Base-by-base conservation (phyloP, 2,888 invertebrate genomes). In the Conistra vaccinii region DNA sequence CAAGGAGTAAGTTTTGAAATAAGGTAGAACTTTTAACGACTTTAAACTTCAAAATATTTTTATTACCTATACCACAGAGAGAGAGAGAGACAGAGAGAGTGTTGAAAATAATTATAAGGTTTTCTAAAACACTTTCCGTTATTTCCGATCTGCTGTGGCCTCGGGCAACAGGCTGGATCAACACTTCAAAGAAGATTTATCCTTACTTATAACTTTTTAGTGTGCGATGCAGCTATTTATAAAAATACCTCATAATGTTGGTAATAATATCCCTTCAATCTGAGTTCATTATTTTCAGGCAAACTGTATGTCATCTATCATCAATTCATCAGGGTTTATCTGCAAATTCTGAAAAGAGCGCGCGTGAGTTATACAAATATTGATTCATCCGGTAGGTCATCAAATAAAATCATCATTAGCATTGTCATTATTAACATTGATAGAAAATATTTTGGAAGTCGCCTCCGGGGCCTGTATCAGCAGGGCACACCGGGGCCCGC, bases 401-500 rank as follows among this genome's bases (percentile, higher is more conserved):
- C 29, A 17, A 66, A 32, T 32, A 29, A 65, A 65, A 65, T 12
- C 39, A 26, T 26, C 5, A 42, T 26, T 32, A 58, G 5, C 58
- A 17, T 48, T 55, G 3, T 72, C 17, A 20, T 26, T 29, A 45
- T 3, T 17, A 26, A 9, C 7, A 65, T 35, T n/a, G 29, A 20
- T 12, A 57, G 57, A 51, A 26, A 72, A 58, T 14, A 71, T 63
- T 78, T 48, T 48, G 14, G 23, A 55, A 60, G 3, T 14, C 42
- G 14, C 17, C 3, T 65, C 48, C 17, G 29, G 55, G n/a, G 57
- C 73, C 48, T 55, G 61, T 68, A 68, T 51, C 55, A 62, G 42
- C 26, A 62, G 63, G 53, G 76, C 71, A 26, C 48, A 42, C n/a
- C n/a, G 51, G 80, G 83, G 73, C 76, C 78, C 81, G 73, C 76